Percentiles rank a stretch among this genome's conserved stretches.
Evolutionary conservation across 2,888 invertebrate species (phyloP).

Genomic region (Bellardia bayeri): DNA sequence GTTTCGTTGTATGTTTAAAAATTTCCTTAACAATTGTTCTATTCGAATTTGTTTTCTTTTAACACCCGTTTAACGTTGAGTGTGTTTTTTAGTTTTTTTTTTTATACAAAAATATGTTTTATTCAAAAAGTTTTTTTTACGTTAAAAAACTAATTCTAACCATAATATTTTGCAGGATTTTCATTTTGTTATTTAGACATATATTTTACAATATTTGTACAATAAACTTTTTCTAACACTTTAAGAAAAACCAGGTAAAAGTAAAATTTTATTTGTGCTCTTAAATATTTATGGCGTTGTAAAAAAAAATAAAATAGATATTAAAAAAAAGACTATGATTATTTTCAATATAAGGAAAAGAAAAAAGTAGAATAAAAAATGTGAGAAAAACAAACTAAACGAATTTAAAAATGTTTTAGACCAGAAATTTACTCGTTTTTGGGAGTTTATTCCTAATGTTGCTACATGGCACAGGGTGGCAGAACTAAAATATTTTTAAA

Average conservation of each 20-base stretch:
- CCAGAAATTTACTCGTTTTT: too few relatives aligned
- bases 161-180: background rate
- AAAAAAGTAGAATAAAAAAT: too few relatives aligned
- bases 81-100: background rate
- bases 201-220: background rate
- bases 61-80: too few relatives aligned
- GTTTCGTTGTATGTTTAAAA: conserved; percentile 71
- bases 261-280: background rate
- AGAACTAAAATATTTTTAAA: too few relatives aligned
- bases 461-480: too few relatives aligned
- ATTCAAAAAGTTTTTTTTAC: background rate
- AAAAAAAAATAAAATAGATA: background rate
- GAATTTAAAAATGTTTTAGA: too few relatives aligned
- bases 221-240: background rate
- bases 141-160: conserved; percentile 8
- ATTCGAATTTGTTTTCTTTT: conserved; percentile 5
- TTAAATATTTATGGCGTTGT: background rate
- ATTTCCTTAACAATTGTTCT: conserved; percentile 40
- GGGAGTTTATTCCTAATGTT: too few relatives aligned
- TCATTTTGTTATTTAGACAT: conserved; percentile 19
- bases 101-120: background rate
- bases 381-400: too few relatives aligned
- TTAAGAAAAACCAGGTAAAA: background rate
- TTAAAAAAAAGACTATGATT: too few relatives aligned
- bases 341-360: too few relatives aligned